Evolutionary conservation across 2,113 vertebrate species (phyloP), one percentile per base, ranked within the genome.

Genomic region (Chitala chitala): DNA sequence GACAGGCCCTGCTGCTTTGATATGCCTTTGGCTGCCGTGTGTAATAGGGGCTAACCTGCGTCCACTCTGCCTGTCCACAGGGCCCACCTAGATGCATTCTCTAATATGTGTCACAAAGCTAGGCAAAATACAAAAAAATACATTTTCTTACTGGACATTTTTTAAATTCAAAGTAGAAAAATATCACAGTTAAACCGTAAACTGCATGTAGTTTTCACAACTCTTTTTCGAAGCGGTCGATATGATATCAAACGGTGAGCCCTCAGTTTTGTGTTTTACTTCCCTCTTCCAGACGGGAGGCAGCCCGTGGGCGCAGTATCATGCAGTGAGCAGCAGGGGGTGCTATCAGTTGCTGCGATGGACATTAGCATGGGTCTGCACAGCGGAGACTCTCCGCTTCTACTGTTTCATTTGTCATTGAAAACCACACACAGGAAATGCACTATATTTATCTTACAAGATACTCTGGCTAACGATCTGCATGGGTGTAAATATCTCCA

Each of bases 271-370:
- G 33, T 40, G 17, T 69, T 59, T 65, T 71, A 3, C 38, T 48
- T 50, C 65, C n/a, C 36, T 54, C 42, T 71, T 31, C 33, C 42
- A 72, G 74, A 54, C 64, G 76, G 76, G 72, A 82, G 80, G 75
- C 69, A 77, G 77, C 58, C 66, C 51, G 58, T 20, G 53, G 54
- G 69, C 75, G 15, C 61, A 26, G 17, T 36, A 29, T 81, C 77
- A 75, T 87, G 72, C 87, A 87, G 77, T 24, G 72, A 87, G 85
- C 90, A 91, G 90, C 87, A 91, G 90, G 90, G 90, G 90, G 90
- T 89, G 89, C 89, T 90, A 77, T 88, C 84, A 84, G 79, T 89
- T 59, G 79, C 85, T 82, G 80, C 65, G 76, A 80, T 65, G 24
- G 64, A 40, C 76, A 29, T 48, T 20, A 26, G 26, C 4, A 9